Percentiles rank a stretch among this genome's conserved stretches.
These are phyloP conservation scores for Phymorhynchus buccinoides DNA, from an alignment of 1,140 invertebrate species.

Conservation along the genomic window DNA sequence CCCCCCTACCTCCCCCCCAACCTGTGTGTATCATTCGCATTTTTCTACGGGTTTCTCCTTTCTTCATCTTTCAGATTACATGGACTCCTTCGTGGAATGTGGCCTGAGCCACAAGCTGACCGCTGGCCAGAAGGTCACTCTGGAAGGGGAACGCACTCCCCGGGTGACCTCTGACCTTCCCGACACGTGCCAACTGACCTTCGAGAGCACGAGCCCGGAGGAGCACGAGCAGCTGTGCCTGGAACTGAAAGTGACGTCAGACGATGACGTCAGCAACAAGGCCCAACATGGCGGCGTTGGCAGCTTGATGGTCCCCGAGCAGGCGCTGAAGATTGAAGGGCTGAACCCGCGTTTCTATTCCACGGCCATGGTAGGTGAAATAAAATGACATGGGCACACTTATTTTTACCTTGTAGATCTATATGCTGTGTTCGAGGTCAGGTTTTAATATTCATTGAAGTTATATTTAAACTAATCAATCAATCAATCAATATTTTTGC, in stretches of 20 bases:
- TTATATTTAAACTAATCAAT: too few relatives aligned
- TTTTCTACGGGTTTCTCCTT: neutral
- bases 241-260: neutral
- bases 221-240: slow-evolving; percentile 36
- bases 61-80: slow-evolving; percentile 28
- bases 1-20: neutral
- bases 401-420: too few relatives aligned
- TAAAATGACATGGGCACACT: too few relatives aligned
- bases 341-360: slow-evolving; percentile 24
- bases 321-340: neutral
- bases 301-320: neutral
- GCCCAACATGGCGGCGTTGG: neutral
- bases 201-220: slow-evolving; percentile 22
- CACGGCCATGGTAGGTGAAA: too few relatives aligned
- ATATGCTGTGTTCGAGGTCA: too few relatives aligned
- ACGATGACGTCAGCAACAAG: neutral
- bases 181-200: slow-evolving; percentile 24
- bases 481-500: too few relatives aligned
- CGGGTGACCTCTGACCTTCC: slow-evolving; percentile 23
- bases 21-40: too few relatives aligned
- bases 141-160: slow-evolving; percentile 22
- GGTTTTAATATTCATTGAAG: too few relatives aligned
- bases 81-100: slow-evolving; percentile 36
- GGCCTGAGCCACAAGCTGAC: slow-evolving; percentile 23
- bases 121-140: neutral